These are phyloP conservation scores for Scaptomyza tumidula DNA, from an alignment of 2,888 invertebrate genomes.

Conservation along the genomic window DNA sequence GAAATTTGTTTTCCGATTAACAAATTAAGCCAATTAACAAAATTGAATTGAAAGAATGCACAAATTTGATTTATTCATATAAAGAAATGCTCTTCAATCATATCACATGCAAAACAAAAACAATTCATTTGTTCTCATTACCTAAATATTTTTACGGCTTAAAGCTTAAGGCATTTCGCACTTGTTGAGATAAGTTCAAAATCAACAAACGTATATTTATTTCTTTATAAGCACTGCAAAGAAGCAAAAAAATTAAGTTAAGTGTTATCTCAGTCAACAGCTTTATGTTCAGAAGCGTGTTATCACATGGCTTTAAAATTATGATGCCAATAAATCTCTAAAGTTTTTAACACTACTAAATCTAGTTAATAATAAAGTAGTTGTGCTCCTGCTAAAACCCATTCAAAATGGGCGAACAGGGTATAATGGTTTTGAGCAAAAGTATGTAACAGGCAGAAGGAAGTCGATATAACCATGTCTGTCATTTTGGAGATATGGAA, in stretches of 20 bases:
- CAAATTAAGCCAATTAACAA: constrained; percentile 1
- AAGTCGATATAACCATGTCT: too few relatives aligned
- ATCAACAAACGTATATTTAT: neutral
- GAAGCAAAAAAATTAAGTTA: neutral
- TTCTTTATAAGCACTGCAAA: too few relatives aligned
- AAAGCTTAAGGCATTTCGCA: neutral
- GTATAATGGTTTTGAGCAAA: too few relatives aligned
- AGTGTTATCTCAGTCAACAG: neutral
- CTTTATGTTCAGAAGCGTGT: neutral
- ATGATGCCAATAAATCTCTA: neutral
- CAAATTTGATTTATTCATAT: neutral
- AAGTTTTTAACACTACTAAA: neutral
- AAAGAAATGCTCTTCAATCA: neutral
- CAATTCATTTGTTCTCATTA: neutral
- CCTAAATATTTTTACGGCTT: neutral
- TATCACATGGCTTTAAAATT: neutral
- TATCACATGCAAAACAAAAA: neutral
- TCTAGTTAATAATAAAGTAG: neutral
- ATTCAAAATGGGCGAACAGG: too few relatives aligned
- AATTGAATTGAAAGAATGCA: neutral
- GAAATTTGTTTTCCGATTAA: constrained; percentile 11
- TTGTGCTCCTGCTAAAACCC: neutral
- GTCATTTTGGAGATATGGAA: too few relatives aligned
- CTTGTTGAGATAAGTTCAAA: neutral
- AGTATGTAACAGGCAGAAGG: too few relatives aligned